Base-by-base conservation (phyloP, 2,113 vertebrate species). In the Harpagus bidentatus region DNA sequence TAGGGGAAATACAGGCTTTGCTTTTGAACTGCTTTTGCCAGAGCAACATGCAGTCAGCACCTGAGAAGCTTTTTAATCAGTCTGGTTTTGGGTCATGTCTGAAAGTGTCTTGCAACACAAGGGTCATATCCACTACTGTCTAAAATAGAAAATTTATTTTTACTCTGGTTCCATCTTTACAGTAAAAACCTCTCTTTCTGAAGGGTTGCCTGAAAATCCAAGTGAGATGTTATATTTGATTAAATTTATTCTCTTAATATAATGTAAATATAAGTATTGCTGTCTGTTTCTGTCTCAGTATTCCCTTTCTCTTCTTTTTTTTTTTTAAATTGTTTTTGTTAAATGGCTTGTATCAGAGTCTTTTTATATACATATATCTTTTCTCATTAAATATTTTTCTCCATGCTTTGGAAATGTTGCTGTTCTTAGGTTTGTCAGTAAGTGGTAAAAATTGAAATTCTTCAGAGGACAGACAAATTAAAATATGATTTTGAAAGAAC, bases 191-290 rank as follows among this genome's bases (percentile, higher is more conserved):
- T 52, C 16, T 78, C 55, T 70, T 86, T 55, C 29, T 23, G 45
- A 94, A 80, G 78, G 88, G 65, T 86, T 84, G 45, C 67, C 72
- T 86, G 88, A 82, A 93, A 94, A 86, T 73, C 53, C 28, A 36
- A 86, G 53, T 25, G 66, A 95, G 94, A 88, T 95, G 83, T 95
- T 95, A 31, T 93, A 95, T 97, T 95, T 82, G 88, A 95, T 91
- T 88, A 95, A 95, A 93, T 95, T 89, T 97, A 97, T 95, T 97
- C 92, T 96, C 94, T 93, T 96, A 96, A 95, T 91, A 97, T 95
- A 96, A 96, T 95, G 92, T 93, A 95, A 95, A 95, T 86, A 91
- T 2, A 82, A 87, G 38, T 31, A 38, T 82, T 85, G 22, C 85
- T 76, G 45, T 93, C 74, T 81, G 17, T 43, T 76, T 93, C 38